Conservation (phyloP, 2,888 invertebrate species). For the Pteria penguin region DNA sequence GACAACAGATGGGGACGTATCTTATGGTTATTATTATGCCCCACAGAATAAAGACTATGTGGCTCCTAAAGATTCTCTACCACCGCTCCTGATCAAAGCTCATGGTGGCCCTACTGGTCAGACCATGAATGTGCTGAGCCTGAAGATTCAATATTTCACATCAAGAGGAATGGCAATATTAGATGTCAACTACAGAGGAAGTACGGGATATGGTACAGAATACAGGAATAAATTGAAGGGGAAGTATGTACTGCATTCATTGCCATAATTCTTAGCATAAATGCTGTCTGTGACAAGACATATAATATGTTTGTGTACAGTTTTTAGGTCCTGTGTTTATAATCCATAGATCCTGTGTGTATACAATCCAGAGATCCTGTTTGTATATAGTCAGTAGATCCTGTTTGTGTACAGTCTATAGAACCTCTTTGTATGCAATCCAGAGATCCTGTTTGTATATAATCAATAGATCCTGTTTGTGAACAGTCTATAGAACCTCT, state of each 20-base stretch:
- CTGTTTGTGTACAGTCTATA: too few relatives aligned
- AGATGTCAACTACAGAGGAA: conserved; percentile 81
- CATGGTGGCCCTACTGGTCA: conserved; percentile 81
- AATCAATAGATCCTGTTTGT: too few relatives aligned
- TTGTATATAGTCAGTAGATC: too few relatives aligned
- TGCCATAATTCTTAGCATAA: too few relatives aligned
- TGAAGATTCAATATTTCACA: conserved; percentile 79
- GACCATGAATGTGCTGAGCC: conserved; percentile 68
- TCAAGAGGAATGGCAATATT: conserved; percentile 80
- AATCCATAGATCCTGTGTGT: too few relatives aligned
- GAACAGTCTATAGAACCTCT: too few relatives aligned
- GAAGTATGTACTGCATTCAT: conserved; percentile 71
- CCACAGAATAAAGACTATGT: conserved; percentile 77
- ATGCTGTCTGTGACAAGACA: too few relatives aligned
- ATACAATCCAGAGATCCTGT: too few relatives aligned
- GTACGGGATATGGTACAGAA: conserved; percentile 79
- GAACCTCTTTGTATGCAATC: too few relatives aligned
- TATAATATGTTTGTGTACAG: too few relatives aligned
- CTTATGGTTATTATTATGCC: conserved; percentile 77
- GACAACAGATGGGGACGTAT: conserved; percentile 63
- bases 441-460: too few relatives aligned
- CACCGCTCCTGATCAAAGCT: conserved; percentile 79
- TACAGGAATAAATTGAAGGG: conserved; percentile 76
- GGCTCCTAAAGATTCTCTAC: conserved; percentile 67
- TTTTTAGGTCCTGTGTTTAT: too few relatives aligned